Evolutionary conservation across 2,113 vertebrate genomes (phyloP).

Genomic region (Nerophis lumbriciformis): DNA sequence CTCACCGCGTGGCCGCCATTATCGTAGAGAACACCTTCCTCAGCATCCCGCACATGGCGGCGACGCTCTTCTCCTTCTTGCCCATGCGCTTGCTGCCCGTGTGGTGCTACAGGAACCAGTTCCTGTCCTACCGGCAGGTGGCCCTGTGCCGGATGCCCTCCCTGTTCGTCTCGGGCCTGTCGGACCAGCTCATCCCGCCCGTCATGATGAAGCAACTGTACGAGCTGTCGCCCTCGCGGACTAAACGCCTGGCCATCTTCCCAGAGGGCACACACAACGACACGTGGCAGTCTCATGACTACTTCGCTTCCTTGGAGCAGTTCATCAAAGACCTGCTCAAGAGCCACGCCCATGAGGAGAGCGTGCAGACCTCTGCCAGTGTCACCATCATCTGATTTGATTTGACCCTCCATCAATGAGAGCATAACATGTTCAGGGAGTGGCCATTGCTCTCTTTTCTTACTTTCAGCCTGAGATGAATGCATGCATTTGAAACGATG

Average conservation of each 20-base stretch:
- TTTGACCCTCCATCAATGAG: constrained; percentile 25
- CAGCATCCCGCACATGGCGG: constrained; percentile 98
- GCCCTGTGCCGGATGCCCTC: constrained; percentile 94
- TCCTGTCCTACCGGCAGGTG: constrained; percentile 92
- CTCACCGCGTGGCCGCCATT: constrained; percentile 91
- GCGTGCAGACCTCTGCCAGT: constrained; percentile 80
- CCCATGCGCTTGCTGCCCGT: constrained; percentile 93
- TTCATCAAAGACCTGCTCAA: constrained; percentile 94
- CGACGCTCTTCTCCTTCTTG: constrained; percentile 94
- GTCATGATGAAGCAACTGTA: constrained; percentile 99
- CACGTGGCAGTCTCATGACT: constrained; percentile 99
- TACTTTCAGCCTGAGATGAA: constrained; percentile 38
- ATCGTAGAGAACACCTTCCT: constrained; percentile 98
- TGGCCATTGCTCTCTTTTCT: constrained; percentile 16
- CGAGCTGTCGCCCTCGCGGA: constrained; percentile 93
- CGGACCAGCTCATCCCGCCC: constrained; percentile 96
- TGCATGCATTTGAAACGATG: constrained; percentile 50
- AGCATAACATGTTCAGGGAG: constrained; percentile 9
- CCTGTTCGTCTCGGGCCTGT: constrained; percentile 94
- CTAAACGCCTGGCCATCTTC: constrained; percentile 95
- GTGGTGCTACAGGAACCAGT: constrained; percentile 99
- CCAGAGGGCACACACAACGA: constrained; percentile 98
- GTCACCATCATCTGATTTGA: constrained; percentile 89
- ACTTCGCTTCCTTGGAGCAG: constrained; percentile 93
- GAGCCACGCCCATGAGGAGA: constrained; percentile 88